Evolutionary conservation across 2,888 invertebrate genomes (phyloP), one percentile per base, ranked within the genome.

Genomic region (Nemapogon koenigi): DNA sequence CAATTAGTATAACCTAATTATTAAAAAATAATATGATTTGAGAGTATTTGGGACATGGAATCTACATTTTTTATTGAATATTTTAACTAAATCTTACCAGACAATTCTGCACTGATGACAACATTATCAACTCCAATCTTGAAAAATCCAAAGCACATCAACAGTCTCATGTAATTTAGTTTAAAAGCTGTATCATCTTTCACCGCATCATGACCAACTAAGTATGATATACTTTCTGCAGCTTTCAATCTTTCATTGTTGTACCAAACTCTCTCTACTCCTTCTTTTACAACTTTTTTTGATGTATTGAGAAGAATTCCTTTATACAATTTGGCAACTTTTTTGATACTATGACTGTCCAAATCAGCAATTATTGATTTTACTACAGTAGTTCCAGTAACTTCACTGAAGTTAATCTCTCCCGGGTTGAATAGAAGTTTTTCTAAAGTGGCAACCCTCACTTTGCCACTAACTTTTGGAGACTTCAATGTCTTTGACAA

Each of bases 321-420:
- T 55, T 76, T 83, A 43, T 87, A 87, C 16, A 84, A 55, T 46
- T 82, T 76, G 0, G 84, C 82, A 46, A 89, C 63, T 53, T 83
- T 82, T 51, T 84, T 84, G 0, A 89, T 81, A 4, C 87, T 85
- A 35, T 81, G 79, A 4, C 61, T 62, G 41, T 82, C 80, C 41
- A 90, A 67, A 56, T 79, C 82, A 1, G 73, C 66, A n/a, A 83
- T 83, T 7, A 89, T 73, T 37, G 83, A 81, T 54, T 86, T 87
- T 0, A 88, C 64, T 31, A 88, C 57, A 49, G 83, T 85, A 10
- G 83, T 83, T 8, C 84, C 83, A 14, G 88, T 88, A 18, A 85
- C 83, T 64, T 88, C 88, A 51, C 89, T 88, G 43, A 90, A 86
- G 61, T 86, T 85, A 42, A 90, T 82, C 50, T 85, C 84, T 3